Percentiles rank a stretch among this genome's conserved stretches.
Evolutionary conservation across 2,888 invertebrate genomes (phyloP).

Genomic region (Torymus texanus): DNA sequence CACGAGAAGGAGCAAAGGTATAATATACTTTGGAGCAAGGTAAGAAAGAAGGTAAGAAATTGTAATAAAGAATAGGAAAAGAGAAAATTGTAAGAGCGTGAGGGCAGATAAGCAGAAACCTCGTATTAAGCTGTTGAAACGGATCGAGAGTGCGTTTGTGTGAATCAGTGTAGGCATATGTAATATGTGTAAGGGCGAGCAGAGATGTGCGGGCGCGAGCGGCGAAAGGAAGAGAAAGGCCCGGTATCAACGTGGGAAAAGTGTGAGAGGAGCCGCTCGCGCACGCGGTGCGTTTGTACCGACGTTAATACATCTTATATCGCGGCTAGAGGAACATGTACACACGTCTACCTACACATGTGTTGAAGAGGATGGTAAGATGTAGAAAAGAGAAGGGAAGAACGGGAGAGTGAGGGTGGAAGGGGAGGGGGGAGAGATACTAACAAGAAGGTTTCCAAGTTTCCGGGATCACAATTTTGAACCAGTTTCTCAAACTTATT

Average conservation of each 20-base stretch:
- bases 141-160: conserved; percentile 7
- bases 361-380: not conserved
- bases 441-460: conserved; percentile 26
- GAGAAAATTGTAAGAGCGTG: not conserved
- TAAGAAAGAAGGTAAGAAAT: not conserved
- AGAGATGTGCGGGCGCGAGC: conserved; percentile 30
- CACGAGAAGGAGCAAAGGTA: too few relatives aligned
- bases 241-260: conserved; percentile 42
- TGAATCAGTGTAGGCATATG: too few relatives aligned
- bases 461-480: conserved; percentile 39
- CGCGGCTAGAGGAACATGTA: conserved; percentile 20
- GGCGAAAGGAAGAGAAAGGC: conserved; percentile 34
- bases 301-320: conserved; percentile 58
- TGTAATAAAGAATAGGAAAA: not conserved
- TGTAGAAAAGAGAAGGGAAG: conserved; percentile 6
- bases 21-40: too few relatives aligned
- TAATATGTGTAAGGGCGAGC: not conserved
- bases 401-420: not conserved
- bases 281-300: conserved; percentile 26
- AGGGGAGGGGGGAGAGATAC: conserved; percentile 7
- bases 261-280: conserved; percentile 15
- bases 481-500: conserved; percentile 28
- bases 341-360: conserved; percentile 20
- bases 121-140: conserved; percentile 30
- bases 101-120: conserved; percentile 10